Percentiles rank a stretch among this genome's conserved stretches.
Conservation (phyloP, 2,888 invertebrate species). For the Uloborus plumipes region DNA sequence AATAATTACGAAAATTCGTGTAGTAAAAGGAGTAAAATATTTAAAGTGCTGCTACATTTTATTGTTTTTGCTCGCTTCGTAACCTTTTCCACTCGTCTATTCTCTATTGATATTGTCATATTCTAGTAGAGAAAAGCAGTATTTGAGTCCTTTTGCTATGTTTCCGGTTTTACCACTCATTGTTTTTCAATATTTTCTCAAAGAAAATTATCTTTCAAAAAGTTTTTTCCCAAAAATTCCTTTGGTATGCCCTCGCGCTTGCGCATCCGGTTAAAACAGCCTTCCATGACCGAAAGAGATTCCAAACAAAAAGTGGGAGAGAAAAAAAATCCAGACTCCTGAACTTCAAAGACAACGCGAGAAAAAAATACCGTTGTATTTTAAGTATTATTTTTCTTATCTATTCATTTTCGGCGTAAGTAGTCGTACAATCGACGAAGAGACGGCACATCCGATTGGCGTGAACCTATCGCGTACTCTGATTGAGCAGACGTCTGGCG, state of each 20-base stretch:
- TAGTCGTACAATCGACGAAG: constrained; percentile 41
- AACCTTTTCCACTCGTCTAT: too few species aligned
- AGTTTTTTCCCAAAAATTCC: too few species aligned
- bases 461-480: constrained; percentile 10
- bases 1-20: too few species aligned
- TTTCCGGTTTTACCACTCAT: too few species aligned
- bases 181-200: too few species aligned
- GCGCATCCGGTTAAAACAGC: constrained; percentile 20
- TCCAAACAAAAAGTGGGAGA: constrained; percentile 5
- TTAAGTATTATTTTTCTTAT: constrained; percentile 41
- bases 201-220: too few species aligned
- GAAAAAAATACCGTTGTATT: constrained; percentile 41
- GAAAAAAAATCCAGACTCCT: constrained; percentile 13
- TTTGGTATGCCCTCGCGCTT: neutral
- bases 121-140: too few species aligned
- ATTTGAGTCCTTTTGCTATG: too few species aligned
- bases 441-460: constrained; percentile 32
- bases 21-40: too few species aligned
- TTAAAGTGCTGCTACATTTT: too few species aligned
- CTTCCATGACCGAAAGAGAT: constrained; percentile 25
- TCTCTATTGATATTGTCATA: too few species aligned
- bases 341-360: constrained; percentile 42
- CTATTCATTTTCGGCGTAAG: constrained; percentile 52
- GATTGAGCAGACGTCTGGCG: constrained; percentile 25
- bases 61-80: too few species aligned